Base-by-base conservation (phyloP, 2,797 vertebrate genomes). In the Euphonia xanthogaster region DNA sequence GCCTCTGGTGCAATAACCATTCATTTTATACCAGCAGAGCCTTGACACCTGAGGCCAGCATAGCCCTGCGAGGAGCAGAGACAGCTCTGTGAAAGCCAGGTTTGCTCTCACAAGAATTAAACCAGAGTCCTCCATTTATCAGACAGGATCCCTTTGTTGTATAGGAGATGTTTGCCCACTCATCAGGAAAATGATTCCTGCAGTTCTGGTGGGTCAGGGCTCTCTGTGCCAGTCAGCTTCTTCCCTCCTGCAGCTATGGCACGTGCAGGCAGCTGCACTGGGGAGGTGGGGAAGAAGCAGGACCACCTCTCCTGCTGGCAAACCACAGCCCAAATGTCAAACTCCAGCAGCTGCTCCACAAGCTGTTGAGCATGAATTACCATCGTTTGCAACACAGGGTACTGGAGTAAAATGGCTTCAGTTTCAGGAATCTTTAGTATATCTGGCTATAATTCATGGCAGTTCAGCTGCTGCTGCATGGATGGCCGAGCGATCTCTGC, bases 1-100 rank as follows among this genome's bases (percentile, higher is more conserved):
- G 85, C 30, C 72, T 68, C 86, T 86, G 30, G 35, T 92, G 63
- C 74, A 91, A 77, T 87, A 92, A 81, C 66, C n/a, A 33, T 73
- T 87, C 57, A 40, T 94, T 94, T 91, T 33, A 77, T 37, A 79
- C 53, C 45, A 44, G 57, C 16, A 86, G 39, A 88, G 25, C 65
- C 53, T 2, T 74, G 85, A 78, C 90, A 93, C 65, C 57, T 51
- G 65, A 78, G 62, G 73, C 61, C 51, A 85, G 8, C 0, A 1
- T 0, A 8, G 54, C 40, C 44, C 51, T 60, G 68, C 1, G 0
- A 81, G 70, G 54, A 72, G 55, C 57, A 74, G 71, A 53, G 30
- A 51, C 39, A 50, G 68, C 31, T 54, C 53, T 57, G n/a, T 2
- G 3, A 31, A 89, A 80, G 35, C 14, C 0, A 0, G 1, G 4